A percentile compares a stretch with the other conserved stretches of the same genome.
phyloP scores from a whole-genome alignment of 2,797 vertebrate genomes.

The Chaetophractus vellerosus region DNA sequence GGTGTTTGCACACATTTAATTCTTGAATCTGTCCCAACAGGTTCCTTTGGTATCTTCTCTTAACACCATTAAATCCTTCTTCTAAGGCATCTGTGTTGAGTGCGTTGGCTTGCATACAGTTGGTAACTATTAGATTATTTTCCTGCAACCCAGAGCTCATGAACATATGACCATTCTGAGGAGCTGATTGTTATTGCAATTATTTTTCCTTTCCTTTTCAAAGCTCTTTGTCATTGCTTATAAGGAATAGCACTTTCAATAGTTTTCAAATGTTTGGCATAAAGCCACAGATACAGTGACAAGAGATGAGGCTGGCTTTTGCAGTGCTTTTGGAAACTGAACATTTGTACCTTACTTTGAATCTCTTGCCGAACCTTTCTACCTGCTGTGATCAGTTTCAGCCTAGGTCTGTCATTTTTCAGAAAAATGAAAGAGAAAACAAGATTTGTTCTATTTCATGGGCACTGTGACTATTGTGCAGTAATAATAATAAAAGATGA shows the following conservation, averaged over 20 bases:
- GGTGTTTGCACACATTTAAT: constrained; percentile 48
- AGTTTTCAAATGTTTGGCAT: constrained; percentile 76
- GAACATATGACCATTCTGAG: constrained; percentile 50
- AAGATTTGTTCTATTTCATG: constrained; percentile 78
- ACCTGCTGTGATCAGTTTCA: constrained; percentile 80
- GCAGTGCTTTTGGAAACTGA: constrained; percentile 79
- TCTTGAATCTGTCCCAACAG: constrained; percentile 17
- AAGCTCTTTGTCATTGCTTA: constrained; percentile 71
- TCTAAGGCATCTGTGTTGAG: not conserved
- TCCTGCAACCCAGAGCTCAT: not conserved
- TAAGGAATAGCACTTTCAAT: constrained; percentile 64
- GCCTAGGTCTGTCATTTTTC: constrained; percentile 65
- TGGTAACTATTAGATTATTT: constrained; percentile 33
- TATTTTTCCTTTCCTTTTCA: constrained; percentile 52
- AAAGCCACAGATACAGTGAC: constrained; percentile 54
- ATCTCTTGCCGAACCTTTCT: constrained; percentile 69
- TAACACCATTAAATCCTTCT: constrained; percentile 30
- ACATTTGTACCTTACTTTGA: constrained; percentile 82
- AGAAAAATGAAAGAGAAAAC: constrained; percentile 63
- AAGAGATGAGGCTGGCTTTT: constrained; percentile 76
- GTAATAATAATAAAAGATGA: constrained; percentile 78
- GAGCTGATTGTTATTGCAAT: constrained; percentile 20
- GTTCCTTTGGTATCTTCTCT: constrained; percentile 56
- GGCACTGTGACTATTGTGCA: constrained; percentile 67
- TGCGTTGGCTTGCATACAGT: not conserved